phyloP scores from a whole-genome alignment of 2,797 vertebrate genomes.

The Amphiprion clarkii region DNA sequence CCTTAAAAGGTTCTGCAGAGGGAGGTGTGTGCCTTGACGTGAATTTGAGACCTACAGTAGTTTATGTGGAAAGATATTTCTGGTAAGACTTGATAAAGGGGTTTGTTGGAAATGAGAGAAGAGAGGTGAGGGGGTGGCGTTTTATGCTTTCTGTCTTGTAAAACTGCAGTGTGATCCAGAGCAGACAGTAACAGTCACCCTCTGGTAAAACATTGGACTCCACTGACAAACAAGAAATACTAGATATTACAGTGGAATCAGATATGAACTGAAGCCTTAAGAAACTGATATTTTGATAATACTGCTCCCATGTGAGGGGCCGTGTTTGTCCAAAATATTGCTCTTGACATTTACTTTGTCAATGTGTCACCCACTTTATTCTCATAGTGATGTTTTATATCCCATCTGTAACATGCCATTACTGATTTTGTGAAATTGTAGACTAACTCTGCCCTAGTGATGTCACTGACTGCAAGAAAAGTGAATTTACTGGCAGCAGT shows the following conservation, averaged over 20 bases:
- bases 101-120: conserved; percentile 63
- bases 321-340: conserved; percentile 2
- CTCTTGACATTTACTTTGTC: conserved; percentile 16
- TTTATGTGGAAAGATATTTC: conserved; percentile 73
- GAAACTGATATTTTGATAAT: conserved; percentile 25
- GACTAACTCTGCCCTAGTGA: conserved; percentile 8
- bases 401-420: not conserved
- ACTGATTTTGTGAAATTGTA: conserved; percentile 8
- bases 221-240: not conserved
- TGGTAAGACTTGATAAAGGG: conserved; percentile 73
- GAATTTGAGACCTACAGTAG: conserved; percentile 42
- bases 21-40: conserved; percentile 51
- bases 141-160: conserved; percentile 48
- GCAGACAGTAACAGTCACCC: conserved; percentile 42
- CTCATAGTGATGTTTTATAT: not conserved
- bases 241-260: conserved; percentile 32
- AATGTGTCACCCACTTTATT: not conserved
- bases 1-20: conserved; percentile 76
- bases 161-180: conserved; percentile 32
- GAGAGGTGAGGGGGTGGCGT: conserved; percentile 22
- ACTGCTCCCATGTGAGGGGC: not conserved
- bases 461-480: conserved; percentile 10
- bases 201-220: conserved; percentile 46
- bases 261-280: conserved; percentile 27
- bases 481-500: conserved; percentile 22